Evolutionary conservation across 35 echinoderm and acorn worm species (phyloP).

Genomic region (Ptychodera flava): DNA sequence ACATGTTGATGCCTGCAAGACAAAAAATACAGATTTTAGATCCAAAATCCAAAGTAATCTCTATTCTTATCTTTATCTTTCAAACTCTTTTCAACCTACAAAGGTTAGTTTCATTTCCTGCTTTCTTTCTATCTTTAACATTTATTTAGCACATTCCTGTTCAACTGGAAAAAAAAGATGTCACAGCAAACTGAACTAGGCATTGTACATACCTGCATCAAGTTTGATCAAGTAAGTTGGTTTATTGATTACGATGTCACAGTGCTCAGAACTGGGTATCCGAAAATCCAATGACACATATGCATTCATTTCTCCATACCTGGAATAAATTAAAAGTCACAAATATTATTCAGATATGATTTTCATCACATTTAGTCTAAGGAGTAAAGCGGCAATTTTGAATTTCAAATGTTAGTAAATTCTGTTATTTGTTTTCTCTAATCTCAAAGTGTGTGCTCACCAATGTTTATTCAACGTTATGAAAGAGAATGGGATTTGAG

Average conservation of each 20-base stretch:
- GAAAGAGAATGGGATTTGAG: too few species aligned
- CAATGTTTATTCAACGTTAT: too few species aligned
- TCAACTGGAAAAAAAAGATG: not conserved
- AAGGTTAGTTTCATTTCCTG: not conserved
- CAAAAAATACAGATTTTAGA: conserved; percentile 9
- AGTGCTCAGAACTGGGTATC: not conserved
- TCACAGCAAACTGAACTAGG: not conserved
- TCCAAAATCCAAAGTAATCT: not conserved
- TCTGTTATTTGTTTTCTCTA: too few species aligned
- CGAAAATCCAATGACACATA: not conserved
- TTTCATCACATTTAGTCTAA: too few species aligned
- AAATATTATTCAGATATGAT: too few species aligned
- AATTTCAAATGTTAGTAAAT: too few species aligned
- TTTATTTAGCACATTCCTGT: not conserved
- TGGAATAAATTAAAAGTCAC: too few species aligned
- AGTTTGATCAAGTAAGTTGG: conserved; percentile 84
- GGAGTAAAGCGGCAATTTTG: too few species aligned
- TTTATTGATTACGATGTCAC: conserved; percentile 64
- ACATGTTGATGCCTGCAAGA: conserved; percentile 85
- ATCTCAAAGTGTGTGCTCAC: too few species aligned
- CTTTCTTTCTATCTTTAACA: not conserved
- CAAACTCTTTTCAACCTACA: not conserved
- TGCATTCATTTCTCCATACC: not conserved
- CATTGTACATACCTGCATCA: conserved; percentile 53
- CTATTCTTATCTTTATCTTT: not conserved